Percentiles rank a stretch among this genome's conserved stretches.
Conservation (phyloP, 2,797 vertebrate species). For the Muraenolepis orangiensis region DNA sequence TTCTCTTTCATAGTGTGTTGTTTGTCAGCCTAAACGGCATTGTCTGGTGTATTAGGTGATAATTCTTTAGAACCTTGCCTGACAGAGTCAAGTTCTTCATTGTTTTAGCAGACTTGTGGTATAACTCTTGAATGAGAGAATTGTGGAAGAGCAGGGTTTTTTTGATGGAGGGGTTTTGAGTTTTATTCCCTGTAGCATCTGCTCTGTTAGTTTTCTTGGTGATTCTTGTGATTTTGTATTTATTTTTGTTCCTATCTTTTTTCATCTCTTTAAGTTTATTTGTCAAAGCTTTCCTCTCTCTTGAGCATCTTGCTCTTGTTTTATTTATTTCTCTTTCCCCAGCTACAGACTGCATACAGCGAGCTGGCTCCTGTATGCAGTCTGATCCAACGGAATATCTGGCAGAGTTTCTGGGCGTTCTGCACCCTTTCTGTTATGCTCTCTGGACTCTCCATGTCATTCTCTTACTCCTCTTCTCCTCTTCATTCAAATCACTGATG, state of each 20-base stretch:
- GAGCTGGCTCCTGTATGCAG: too few species aligned
- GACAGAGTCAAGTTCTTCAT: constrained; percentile 10
- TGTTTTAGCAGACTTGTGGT: not conserved
- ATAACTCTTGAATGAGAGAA: constrained; percentile 12
- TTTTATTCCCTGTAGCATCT: not conserved
- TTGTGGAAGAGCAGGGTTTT: not conserved
- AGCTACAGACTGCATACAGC: too few species aligned
- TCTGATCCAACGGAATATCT: too few species aligned
- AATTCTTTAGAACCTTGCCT: too few species aligned
- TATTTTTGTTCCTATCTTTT: constrained; percentile 9
- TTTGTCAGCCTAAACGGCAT: not conserved
- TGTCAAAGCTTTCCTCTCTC: constrained; percentile 6
- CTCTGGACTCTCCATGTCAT: too few species aligned
- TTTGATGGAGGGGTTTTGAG: not conserved
- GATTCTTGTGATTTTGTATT: constrained; percentile 6
- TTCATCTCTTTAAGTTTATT: constrained; percentile 3
- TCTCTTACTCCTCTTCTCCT: too few species aligned
- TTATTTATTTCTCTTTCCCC: too few species aligned
- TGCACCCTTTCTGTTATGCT: too few species aligned
- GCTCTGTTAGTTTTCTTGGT: constrained; percentile 9
- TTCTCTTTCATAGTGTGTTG: not conserved
- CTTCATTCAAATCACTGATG: too few species aligned
- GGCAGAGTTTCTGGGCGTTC: too few species aligned
- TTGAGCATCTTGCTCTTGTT: too few species aligned
- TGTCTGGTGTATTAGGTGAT: constrained; percentile 4